Percentiles rank a stretch among this genome's conserved stretches.
Evolutionary conservation across 1,140 invertebrate species (phyloP).

Genomic region (Steinernema feltiae): DNA sequence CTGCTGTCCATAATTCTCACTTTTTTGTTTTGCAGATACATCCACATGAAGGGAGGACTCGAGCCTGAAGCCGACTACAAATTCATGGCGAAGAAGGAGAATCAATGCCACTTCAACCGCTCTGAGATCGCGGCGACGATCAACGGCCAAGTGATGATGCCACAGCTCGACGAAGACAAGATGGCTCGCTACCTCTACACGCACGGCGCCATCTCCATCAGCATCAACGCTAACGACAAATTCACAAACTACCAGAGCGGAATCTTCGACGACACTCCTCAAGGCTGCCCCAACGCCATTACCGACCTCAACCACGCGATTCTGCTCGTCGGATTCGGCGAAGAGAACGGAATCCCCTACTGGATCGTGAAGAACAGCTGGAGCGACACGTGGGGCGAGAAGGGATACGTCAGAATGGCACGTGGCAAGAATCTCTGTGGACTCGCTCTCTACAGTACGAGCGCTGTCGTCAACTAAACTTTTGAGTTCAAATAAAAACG

Average conservation of each 20-base stretch:
- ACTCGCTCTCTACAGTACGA: not conserved
- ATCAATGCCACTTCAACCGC: not conserved
- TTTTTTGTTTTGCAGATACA: not conserved
- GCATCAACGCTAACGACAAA: not conserved
- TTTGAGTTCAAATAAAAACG: no score
- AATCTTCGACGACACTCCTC: not conserved
- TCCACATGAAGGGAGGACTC: not conserved
- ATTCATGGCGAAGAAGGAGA: not conserved
- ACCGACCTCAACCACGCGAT: constrained; percentile 69
- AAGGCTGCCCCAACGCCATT: not conserved
- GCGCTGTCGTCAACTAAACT: not conserved
- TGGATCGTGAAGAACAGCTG: constrained; percentile 92
- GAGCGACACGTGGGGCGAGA: constrained; percentile 86
- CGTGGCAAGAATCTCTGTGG: constrained; percentile 54
- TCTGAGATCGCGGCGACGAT: not conserved
- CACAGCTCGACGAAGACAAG: not conserved
- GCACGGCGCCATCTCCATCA: not conserved
- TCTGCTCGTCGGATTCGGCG: constrained; percentile 81
- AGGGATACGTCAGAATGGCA: constrained; percentile 62
- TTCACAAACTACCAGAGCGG: not conserved
- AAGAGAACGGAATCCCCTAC: constrained; percentile 73
- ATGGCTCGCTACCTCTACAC: not conserved
- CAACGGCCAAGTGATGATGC: not conserved
- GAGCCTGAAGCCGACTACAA: not conserved
- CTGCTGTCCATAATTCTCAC: not conserved